A percentile compares a stretch with the other conserved stretches of the same genome.
phyloP scores from a whole-genome alignment of 2,797 vertebrate genomes.

The Gymnopithys bicolor region DNA sequence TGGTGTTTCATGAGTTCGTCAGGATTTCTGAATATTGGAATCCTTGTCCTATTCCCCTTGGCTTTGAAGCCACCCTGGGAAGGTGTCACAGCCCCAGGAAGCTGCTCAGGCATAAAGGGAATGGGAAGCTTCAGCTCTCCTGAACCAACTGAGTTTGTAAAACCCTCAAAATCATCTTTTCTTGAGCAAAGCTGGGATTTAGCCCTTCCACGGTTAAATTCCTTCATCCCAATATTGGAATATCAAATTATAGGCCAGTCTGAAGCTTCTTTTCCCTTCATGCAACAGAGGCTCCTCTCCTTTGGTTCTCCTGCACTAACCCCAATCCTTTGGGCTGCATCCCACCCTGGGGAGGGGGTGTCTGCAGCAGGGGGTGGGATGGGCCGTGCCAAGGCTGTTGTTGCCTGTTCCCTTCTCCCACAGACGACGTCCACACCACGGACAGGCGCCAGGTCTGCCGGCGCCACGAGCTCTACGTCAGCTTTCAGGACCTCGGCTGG shows the following conservation, averaged over 20 bases:
- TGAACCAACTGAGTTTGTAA: not conserved
- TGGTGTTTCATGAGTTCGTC: fast-evolving
- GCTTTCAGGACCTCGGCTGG: constrained; percentile 98
- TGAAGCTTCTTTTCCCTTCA: not conserved
- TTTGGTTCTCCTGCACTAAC: fast-evolving
- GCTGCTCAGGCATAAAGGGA: not conserved
- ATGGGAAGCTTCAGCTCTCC: not conserved
- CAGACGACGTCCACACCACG: constrained; percentile 79
- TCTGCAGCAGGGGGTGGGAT: not conserved
- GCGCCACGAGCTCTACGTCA: constrained; percentile 93
- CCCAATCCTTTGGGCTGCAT: fast-evolving
- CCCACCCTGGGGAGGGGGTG: not conserved
- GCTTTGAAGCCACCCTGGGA: not conserved
- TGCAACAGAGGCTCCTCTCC: fast-evolving
- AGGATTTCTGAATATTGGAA: not conserved
- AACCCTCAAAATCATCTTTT: not conserved
- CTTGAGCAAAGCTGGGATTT: not conserved
- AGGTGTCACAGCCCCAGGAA: not conserved
- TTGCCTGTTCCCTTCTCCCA: not conserved
- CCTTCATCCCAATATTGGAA: fast-evolving
- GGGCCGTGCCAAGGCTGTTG: fast-evolving
- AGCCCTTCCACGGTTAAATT: not conserved
- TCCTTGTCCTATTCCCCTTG: not conserved
- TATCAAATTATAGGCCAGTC: fast-evolving
- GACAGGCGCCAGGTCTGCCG: constrained; percentile 85